These are phyloP conservation scores for Bufotes viridis DNA, from an alignment of 2,797 vertebrate genomes.

Conservation along the genomic window DNA sequence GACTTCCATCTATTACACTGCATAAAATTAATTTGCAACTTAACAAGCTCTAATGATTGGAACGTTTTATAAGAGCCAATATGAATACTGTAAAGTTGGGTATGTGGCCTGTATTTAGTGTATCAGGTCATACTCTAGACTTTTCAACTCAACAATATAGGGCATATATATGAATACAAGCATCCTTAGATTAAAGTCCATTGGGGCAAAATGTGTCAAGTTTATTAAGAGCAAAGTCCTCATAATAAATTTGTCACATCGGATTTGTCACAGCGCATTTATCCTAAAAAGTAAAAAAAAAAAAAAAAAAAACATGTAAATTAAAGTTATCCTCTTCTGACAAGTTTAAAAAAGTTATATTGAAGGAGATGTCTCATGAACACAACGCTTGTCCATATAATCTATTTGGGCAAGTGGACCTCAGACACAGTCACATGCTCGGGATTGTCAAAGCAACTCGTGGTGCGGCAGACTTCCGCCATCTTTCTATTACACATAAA, in stretches of 20 bases:
- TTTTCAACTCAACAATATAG: neutral
- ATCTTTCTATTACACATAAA: neutral
- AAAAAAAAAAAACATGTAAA: no score
- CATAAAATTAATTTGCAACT: slow-evolving; percentile 17
- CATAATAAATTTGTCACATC: no score
- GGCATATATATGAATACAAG: no score
- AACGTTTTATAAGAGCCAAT: neutral
- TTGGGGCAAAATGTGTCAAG: no score
- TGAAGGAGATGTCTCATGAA: no score
- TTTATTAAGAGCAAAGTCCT: no score
- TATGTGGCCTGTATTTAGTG: neutral
- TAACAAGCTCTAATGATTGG: slow-evolving; percentile 23
- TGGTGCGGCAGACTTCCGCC: neutral
- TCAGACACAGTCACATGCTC: neutral
- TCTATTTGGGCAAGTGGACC: neutral
- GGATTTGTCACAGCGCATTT: no score
- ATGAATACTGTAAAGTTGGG: neutral
- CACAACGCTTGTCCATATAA: no score
- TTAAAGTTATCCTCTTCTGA: no score
- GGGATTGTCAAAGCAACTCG: neutral
- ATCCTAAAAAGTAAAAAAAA: no score
- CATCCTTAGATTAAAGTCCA: no score
- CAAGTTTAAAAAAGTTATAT: no score
- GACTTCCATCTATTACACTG: slow-evolving; percentile 6
- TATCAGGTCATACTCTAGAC: neutral